Conservation (phyloP, 2,113 vertebrate species). For the Alethe castanea region DNA sequence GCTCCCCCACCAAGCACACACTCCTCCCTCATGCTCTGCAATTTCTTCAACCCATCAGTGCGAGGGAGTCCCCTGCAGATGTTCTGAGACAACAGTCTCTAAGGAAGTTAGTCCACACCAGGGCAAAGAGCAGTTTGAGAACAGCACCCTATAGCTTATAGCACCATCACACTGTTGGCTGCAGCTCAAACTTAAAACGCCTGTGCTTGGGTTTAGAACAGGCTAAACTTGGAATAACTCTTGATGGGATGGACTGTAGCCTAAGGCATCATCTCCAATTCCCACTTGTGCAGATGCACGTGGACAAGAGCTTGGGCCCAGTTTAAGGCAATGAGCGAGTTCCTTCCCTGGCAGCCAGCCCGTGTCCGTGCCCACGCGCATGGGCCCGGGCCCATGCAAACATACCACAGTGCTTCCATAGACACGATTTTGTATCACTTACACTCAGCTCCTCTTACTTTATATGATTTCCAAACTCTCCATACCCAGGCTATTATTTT, state of each 20-base stretch:
- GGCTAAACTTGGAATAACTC: neutral
- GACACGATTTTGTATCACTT: neutral
- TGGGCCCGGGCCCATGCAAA: constrained; percentile 23
- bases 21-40: neutral
- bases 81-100: neutral
- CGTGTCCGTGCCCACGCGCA: neutral
- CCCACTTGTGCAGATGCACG: neutral
- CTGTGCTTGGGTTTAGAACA: neutral
- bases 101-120: neutral
- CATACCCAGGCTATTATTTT: neutral
- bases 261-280: constrained; percentile 9
- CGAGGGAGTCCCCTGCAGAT: neutral
- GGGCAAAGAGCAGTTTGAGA: neutral
- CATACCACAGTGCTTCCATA: neutral
- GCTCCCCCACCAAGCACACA: neutral
- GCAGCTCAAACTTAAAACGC: neutral
- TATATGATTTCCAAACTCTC: neutral
- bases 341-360: constrained; percentile 10
- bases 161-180: neutral
- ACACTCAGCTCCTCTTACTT: neutral
- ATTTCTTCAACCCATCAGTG: neutral
- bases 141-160: neutral
- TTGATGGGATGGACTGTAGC: neutral
- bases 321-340: neutral
- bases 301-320: neutral